These are phyloP conservation scores for Chrosomus eos DNA, from an alignment of 2,797 vertebrate species.

Conservation along the genomic window DNA sequence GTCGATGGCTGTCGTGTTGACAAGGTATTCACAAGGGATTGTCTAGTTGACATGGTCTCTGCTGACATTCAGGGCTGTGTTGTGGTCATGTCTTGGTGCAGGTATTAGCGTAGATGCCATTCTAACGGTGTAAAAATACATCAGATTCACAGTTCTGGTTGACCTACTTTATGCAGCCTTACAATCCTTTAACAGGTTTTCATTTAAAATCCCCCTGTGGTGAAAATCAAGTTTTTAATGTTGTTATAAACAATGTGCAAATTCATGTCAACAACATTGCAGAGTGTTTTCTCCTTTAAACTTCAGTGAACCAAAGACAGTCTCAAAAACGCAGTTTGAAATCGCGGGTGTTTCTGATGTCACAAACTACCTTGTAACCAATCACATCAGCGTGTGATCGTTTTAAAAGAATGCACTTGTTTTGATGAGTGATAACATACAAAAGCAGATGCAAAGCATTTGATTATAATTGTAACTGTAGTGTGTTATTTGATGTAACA, in stretches of 20 bases:
- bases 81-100: not conserved
- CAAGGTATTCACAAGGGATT: not conserved
- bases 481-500: not conserved
- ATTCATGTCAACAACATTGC: too few species aligned
- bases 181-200: not conserved
- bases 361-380: too few species aligned
- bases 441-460: not conserved
- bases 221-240: too few species aligned
- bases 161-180: not conserved
- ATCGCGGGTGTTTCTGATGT: too few species aligned
- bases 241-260: too few species aligned
- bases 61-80: not conserved
- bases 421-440: not conserved
- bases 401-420: not conserved
- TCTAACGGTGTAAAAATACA: not conserved
- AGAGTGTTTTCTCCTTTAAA: too few species aligned
- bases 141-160: not conserved
- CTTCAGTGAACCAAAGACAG: too few species aligned
- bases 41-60: not conserved
- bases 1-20: not conserved
- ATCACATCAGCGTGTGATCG: too few species aligned
- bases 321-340: too few species aligned
- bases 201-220: not conserved
- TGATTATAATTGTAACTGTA: not conserved
- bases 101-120: not conserved